Evolutionary conservation across 2,797 vertebrate genomes (phyloP).

Genomic region (Ctenopoma kingsleyae): DNA sequence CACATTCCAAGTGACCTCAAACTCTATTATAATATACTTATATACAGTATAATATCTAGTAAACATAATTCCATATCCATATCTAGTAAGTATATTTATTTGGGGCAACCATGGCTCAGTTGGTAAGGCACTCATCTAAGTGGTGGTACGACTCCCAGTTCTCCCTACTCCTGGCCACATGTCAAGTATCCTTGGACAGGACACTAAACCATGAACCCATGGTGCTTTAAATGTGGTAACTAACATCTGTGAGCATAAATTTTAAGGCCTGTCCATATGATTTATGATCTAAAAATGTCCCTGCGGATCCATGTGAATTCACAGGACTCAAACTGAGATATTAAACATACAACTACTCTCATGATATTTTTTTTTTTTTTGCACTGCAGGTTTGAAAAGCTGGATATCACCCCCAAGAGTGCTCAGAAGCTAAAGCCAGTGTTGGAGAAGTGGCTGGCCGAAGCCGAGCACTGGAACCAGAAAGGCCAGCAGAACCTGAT

Average conservation of each 20-base stretch:
- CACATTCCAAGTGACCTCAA: too few species aligned
- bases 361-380: not conserved
- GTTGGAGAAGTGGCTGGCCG: conserved; percentile 95
- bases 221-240: too few species aligned
- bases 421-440: conserved; percentile 98
- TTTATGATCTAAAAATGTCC: not conserved
- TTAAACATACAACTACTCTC: not conserved
- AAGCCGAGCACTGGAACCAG: conserved; percentile 96
- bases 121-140: too few species aligned
- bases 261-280: not conserved
- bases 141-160: too few species aligned
- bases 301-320: not conserved
- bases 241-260: not conserved
- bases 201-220: too few species aligned
- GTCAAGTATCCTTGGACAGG: too few species aligned
- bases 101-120: too few species aligned
- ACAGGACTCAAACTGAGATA: not conserved
- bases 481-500: conserved; percentile 97
- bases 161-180: too few species aligned
- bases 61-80: too few species aligned
- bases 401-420: conserved; percentile 98
- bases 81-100: too few species aligned
- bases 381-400: conserved; percentile 92
- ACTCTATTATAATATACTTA: too few species aligned
- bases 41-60: too few species aligned